These are phyloP conservation scores for Aspiorhynchus laticeps DNA, from an alignment of 2,113 vertebrate genomes.

Conservation along the genomic window DNA sequence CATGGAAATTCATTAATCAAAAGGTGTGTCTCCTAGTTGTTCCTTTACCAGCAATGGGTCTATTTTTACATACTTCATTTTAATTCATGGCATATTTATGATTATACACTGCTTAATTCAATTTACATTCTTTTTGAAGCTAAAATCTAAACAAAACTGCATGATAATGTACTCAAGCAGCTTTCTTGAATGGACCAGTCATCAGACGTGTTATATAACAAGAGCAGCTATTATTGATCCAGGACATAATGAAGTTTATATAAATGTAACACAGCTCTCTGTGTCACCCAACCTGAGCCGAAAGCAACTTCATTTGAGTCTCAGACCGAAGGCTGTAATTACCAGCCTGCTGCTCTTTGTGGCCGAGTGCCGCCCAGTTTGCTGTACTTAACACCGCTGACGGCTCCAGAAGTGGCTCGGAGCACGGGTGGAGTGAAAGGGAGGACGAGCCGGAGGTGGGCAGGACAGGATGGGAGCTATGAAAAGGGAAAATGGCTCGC, in stretches of 20 bases:
- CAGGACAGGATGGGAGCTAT: constrained; percentile 25
- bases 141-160: background rate
- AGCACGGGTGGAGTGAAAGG: constrained; percentile 16
- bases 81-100: no score
- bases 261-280: background rate
- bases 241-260: background rate
- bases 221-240: background rate
- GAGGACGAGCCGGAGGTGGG: constrained; percentile 35
- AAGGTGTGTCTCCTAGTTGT: background rate
- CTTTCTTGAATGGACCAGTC: background rate
- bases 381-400: background rate
- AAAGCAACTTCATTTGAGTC: background rate
- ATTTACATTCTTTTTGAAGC: no score
- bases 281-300: background rate
- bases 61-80: no score
- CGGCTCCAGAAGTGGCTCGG: background rate
- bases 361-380: background rate
- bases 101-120: no score
- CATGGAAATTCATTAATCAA: background rate
- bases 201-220: background rate
- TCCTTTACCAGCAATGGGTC: no score
- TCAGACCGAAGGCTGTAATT: background rate
- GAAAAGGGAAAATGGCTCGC: constrained; percentile 57
- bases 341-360: background rate
- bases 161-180: background rate